Conservation (phyloP, 1,140 invertebrate species). For the Drosophila pseudoobscura region DNA sequence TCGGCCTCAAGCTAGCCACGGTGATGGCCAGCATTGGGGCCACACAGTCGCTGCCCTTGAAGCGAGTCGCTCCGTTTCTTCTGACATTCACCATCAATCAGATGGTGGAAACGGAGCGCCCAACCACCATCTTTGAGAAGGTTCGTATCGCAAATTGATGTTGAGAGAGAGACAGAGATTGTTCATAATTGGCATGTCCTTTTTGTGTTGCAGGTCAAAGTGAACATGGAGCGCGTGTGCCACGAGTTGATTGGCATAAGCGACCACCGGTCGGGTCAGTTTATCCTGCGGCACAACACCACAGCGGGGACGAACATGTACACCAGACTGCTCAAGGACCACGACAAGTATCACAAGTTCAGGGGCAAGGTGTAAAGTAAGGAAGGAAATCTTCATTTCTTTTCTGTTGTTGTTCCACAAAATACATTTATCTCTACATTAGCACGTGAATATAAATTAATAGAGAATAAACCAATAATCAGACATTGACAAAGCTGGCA, state of each 20-base stretch:
- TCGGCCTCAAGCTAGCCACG: slow-evolving; percentile 70
- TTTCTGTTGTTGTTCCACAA: slow-evolving; percentile 1
- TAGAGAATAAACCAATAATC: too few species aligned
- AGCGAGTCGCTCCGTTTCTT: slow-evolving; percentile 78
- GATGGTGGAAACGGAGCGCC: slow-evolving; percentile 71
- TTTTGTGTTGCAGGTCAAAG: slow-evolving; percentile 59
- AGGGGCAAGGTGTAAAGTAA: slow-evolving; percentile 76
- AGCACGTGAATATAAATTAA: not conserved
- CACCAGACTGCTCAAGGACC: slow-evolving; percentile 71
- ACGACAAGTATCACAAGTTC: slow-evolving; percentile 81
- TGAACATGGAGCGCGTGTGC: slow-evolving; percentile 74
- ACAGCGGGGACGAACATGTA: slow-evolving; percentile 76
- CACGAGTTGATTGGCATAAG: slow-evolving; percentile 74
- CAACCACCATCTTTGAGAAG: slow-evolving; percentile 79
- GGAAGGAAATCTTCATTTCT: not conserved
- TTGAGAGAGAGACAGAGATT: not conserved
- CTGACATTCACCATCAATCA: slow-evolving; percentile 75
- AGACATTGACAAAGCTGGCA: too few species aligned
- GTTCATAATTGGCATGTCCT: not conserved
- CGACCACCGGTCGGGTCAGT: slow-evolving; percentile 79
- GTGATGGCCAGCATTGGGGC: slow-evolving; percentile 60
- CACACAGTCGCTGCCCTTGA: slow-evolving; percentile 64
- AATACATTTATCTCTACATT: slow-evolving; percentile 24
- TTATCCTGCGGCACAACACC: slow-evolving; percentile 74
- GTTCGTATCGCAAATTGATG: slow-evolving; percentile 13